Evolutionary conservation across 2,797 vertebrate species (phyloP).

Genomic region (Sarcophilus harrisii): DNA sequence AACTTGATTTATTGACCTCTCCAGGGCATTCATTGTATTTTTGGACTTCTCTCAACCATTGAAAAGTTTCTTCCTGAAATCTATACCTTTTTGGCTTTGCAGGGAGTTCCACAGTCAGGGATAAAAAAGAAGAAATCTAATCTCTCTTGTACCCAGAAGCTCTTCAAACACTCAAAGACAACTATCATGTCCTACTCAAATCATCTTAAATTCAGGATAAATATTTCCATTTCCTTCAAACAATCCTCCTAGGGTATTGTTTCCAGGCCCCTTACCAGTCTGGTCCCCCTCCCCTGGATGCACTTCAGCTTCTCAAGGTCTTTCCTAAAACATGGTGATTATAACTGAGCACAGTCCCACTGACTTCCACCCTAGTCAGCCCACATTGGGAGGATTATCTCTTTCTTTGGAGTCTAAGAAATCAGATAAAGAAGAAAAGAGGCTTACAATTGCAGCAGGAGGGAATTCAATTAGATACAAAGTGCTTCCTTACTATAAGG

Average conservation of each 20-base stretch:
- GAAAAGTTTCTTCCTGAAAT: background rate
- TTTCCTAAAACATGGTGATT: background rate
- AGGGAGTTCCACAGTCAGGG: background rate
- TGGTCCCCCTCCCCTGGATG: background rate
- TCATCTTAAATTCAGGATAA: background rate
- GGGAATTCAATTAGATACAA: background rate
- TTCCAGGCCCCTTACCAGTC: background rate
- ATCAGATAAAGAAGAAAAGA: background rate
- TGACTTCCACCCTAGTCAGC: background rate
- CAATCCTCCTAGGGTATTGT: background rate
- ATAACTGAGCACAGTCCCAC: background rate
- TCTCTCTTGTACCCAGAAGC: background rate
- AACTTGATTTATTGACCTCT: background rate
- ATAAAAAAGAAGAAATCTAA: background rate
- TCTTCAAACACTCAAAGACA: background rate
- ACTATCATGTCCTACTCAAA: background rate
- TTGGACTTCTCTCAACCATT: background rate
- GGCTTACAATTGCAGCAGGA: background rate
- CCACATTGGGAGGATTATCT: background rate
- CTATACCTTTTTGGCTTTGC: background rate
- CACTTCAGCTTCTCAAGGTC: background rate
- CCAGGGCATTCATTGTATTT: background rate
- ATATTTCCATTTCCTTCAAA: background rate
- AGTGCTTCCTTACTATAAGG: background rate
- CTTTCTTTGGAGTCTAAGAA: background rate